Percentiles rank a stretch among this genome's conserved stretches.
These are phyloP conservation scores for Phylloscopus collybita DNA, from an alignment of 2,797 vertebrate genomes.

Conservation along the genomic window DNA sequence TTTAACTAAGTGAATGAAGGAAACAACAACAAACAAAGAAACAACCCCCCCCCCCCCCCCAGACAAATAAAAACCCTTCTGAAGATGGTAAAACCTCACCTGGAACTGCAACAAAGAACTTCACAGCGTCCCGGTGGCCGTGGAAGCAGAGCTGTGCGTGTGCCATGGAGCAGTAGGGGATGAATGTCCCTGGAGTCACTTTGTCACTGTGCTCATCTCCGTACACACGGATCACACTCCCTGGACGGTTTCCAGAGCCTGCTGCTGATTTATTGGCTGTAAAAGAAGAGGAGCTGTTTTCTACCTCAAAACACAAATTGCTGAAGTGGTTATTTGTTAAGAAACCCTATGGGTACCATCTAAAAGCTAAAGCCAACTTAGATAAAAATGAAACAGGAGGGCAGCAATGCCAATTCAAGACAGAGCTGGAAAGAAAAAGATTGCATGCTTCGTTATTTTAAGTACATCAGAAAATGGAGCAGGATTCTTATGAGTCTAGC, in stretches of 20 bases:
- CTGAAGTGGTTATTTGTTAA: conserved; percentile 69
- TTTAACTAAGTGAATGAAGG: background rate
- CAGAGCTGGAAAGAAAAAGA: conserved; percentile 78
- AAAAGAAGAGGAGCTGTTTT: conserved; percentile 62
- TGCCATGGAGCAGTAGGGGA: conserved; percentile 97
- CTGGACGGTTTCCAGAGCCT: conserved; percentile 82
- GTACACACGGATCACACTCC: conserved; percentile 90
- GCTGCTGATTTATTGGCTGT: conserved; percentile 85
- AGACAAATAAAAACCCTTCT: no score
- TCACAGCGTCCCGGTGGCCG: conserved; percentile 95
- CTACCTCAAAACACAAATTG: conserved; percentile 34
- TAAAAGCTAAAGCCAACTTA: conserved; percentile 82
- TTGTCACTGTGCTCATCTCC: conserved; percentile 94
- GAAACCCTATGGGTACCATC: conserved; percentile 75
- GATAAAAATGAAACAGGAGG: conserved; percentile 75
- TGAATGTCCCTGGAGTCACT: conserved; percentile 91
- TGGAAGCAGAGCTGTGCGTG: conserved; percentile 98
- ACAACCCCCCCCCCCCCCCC: background rate
- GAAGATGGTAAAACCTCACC: conserved; percentile 73
- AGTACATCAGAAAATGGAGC: conserved; percentile 79
- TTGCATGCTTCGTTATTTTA: conserved; percentile 81
- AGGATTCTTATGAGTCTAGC: conserved; percentile 83
- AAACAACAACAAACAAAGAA: background rate
- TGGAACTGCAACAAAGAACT: conserved; percentile 96
- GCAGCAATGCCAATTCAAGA: conserved; percentile 81